Base-by-base conservation (phyloP, 1,140 invertebrate genomes). In the Pachyrhynchus sulphureomaculatus region DNA sequence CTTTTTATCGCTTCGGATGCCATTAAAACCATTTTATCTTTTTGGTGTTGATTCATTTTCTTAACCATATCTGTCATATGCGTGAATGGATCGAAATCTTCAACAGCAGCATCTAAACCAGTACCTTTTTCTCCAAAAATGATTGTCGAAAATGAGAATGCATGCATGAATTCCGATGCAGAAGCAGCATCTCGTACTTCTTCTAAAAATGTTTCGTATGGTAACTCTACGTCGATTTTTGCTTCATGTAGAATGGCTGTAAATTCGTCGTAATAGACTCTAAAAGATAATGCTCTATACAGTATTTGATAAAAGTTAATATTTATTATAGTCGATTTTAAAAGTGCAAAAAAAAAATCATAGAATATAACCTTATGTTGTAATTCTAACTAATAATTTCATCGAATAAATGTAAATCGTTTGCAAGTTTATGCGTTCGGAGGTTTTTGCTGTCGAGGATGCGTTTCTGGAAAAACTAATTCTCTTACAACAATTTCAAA, bases 81-180 rank as follows among this genome's bases (percentile, higher is more conserved):
- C 10, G 3, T 23, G 8, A 36, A 6, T 10, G 24, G 18, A 21
- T 53, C 32, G 20, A 21, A 5, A n/a, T 15, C 49, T n/a, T 18
- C 49, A 5, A 41, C 36, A 13, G 17, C 5, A 3, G 18, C 5
- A 37, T 53, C 49, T 3, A 23, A 10, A 1, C 36, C 49, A 15
- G 49, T 23, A 10, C 21, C 21, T 26, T 53, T 53, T 37, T 21
- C 36, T 5, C 49, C 49, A 53, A 53, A 53, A 20, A 53, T 37
- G 10, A 53, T 20, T 10, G 49, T 53, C 10, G 17, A 37, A 23
- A 53, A 53, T 29, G 20, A 36, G 5, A 53, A 5, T 5, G 32
- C 20, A 26, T 53, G 49, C 4, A 3, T 4, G 10, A 53, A 29
- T 26, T 53, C 49, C n/a, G 2, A 4, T 21, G 3, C 6, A 23